Conservation (phyloP, 2,113 vertebrate species). For the Colinus virginianus region DNA sequence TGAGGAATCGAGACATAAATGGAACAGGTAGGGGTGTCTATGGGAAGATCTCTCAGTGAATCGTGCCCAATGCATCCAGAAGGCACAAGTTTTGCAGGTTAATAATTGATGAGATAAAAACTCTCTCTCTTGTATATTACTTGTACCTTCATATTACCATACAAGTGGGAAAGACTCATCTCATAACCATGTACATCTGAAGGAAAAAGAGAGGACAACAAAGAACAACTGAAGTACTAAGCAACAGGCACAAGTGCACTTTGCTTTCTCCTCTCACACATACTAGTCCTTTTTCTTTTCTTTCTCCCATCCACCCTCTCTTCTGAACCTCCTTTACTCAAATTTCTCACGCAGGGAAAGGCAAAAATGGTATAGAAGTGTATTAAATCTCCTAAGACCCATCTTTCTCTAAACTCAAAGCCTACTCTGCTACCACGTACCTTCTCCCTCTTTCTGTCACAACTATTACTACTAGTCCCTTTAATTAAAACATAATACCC, state of each 20-base stretch:
- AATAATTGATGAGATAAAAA: not conserved
- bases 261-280: not conserved
- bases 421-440: not conserved
- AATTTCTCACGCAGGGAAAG: not conserved
- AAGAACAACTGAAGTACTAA: not conserved
- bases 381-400: not conserved
- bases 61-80: not conserved
- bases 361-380: not conserved
- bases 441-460: not conserved
- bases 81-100: not conserved
- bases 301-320: not conserved
- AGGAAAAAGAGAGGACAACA: not conserved
- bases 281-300: not conserved
- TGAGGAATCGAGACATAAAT: not conserved
- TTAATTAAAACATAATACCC: constrained; percentile 75
- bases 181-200: not conserved
- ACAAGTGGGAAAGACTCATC: not conserved
- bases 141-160: not conserved
- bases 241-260: not conserved
- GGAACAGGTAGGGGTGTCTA: not conserved
- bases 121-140: not conserved
- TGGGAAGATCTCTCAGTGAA: not conserved
- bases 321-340: not conserved
- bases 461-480: not conserved
- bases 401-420: not conserved